Conservation (phyloP, 2,113 vertebrate species). For the Girardinichthys multiradiatus region DNA sequence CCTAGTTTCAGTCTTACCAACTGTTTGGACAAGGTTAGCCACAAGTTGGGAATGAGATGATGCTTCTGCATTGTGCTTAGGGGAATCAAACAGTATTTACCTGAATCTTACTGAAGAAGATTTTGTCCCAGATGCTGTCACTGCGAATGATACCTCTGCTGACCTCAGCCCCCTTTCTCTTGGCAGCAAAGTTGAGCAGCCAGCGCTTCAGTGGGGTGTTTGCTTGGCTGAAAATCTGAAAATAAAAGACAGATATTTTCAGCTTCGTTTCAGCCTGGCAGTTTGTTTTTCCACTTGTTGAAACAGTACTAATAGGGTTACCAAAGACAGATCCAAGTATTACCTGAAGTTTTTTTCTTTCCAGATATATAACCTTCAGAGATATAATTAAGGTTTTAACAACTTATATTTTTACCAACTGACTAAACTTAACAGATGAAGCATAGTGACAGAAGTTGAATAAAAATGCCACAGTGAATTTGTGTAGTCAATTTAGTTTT, state of each 20-base stretch:
- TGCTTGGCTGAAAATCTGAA: slow-evolving; percentile 95
- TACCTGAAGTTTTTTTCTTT: neutral
- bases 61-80: neutral
- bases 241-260: neutral
- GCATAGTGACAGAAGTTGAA: neutral
- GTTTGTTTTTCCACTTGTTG: neutral
- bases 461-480: neutral
- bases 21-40: neutral
- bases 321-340: neutral
- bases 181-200: slow-evolving; percentile 94
- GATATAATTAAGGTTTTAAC: neutral
- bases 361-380: neutral
- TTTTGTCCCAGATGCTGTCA: slow-evolving; percentile 95
- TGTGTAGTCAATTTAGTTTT: no score
- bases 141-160: slow-evolving; percentile 90
- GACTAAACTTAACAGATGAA: neutral
- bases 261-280: neutral
- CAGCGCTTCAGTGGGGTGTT: slow-evolving; percentile 90
- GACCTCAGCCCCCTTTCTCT: slow-evolving; percentile 94
- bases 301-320: neutral
- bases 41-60: neutral
- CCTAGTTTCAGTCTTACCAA: neutral
- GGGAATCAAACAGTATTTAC: slow-evolving; percentile 52
- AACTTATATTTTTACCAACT: neutral
- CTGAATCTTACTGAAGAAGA: slow-evolving; percentile 98